Percentiles rank a stretch among this genome's conserved stretches.
phyloP scores from a whole-genome alignment of 2,888 invertebrate species.

The Drosophila atripex region DNA sequence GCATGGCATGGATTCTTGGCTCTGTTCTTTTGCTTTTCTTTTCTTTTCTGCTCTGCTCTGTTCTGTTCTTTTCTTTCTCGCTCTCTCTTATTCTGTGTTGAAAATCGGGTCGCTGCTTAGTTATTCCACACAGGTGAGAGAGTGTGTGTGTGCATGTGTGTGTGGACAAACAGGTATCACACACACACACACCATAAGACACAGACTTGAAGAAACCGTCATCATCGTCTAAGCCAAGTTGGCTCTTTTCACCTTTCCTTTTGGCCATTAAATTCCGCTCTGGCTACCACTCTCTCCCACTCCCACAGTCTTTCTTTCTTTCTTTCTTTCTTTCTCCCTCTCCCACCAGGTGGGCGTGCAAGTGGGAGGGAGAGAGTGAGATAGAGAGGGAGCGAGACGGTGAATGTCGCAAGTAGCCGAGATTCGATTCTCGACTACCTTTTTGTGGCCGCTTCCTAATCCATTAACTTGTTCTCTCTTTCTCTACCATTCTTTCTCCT shows the following conservation, averaged over 20 bases:
- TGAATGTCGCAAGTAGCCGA: constrained; percentile 29
- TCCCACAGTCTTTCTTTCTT: neutral
- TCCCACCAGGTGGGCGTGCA: constrained; percentile 5
- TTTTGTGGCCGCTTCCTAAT: constrained; percentile 54
- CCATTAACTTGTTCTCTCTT: constrained; percentile 47
- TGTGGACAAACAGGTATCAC: constrained; percentile 35
- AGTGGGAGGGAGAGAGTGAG: constrained; percentile 17
- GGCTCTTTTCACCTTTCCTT: constrained; percentile 74
- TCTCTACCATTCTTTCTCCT: neutral
- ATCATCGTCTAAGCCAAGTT: constrained; percentile 50
- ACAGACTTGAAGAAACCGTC: constrained; percentile 20
- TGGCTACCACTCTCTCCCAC: constrained; percentile 4
- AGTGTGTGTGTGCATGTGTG: constrained; percentile 18
- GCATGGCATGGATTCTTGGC: constrained; percentile 39
- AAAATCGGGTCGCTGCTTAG: constrained; percentile 73
- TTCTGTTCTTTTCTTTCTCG: constrained; percentile 5
- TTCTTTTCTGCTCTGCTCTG: constrained; percentile 7
- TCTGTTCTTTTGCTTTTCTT: constrained; percentile 18
- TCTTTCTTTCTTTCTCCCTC: constrained; percentile 1
- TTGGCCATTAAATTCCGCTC: constrained; percentile 48
- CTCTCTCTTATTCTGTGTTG: constrained; percentile 20
- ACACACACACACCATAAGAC: constrained; percentile 10
- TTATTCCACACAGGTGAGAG: constrained; percentile 59
- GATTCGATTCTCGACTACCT: constrained; percentile 33
- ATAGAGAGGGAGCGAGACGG: constrained; percentile 18